Evolutionary conservation across 2,888 invertebrate species (phyloP), one percentile per base, ranked within the genome.

Genomic region (Eupithecia subfuscata): DNA sequence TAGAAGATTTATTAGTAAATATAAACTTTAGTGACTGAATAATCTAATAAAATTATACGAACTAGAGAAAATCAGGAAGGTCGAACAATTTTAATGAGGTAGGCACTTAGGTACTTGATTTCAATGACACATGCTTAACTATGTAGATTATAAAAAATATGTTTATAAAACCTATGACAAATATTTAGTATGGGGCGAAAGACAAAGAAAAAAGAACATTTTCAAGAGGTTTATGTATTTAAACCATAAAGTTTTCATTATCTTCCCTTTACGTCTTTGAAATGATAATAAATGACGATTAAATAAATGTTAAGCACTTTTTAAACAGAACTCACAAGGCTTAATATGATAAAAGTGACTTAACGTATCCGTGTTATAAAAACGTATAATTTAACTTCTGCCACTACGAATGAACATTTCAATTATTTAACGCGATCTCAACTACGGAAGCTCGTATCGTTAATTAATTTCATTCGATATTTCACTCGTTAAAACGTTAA

Each of bases 401-500:
- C 78, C 81, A 81, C 78, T 78, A 83, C 81, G 80, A 85, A 86
- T 85, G 82, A 85, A 85, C 81, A 85, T 81, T 85, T 82, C 81
- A 82, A 84, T 85, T 82, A 83, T 80, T 84, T 81, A 76, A 77
- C 81, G 75, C 81, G 82, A 81, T 79, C 77, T 79, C 78, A 78
- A 87, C 82, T 85, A 85, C 88, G 89, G 88, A 88, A 89, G 85
- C 85, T 84, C 82, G 74, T 82, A 82, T 77, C 81, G 83, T 86
- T 87, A 86, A 89, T 91, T 87, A 89, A 89, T 90, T 89, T 88
- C 82, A 84, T 86, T 86, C 86, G 86, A 89, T 89, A 89, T 90
- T 88, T 88, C 83, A 87, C 88, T 87, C 89, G 87, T 91, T 89
- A 92, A 91, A 84, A 84, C 73, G 84, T 79, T 84, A 89, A 91